A percentile compares a stretch with the other conserved stretches of the same genome.
These are phyloP conservation scores for Campylomormyrus numenius DNA, from an alignment of 2,113 vertebrate species.

Conservation along the genomic window DNA sequence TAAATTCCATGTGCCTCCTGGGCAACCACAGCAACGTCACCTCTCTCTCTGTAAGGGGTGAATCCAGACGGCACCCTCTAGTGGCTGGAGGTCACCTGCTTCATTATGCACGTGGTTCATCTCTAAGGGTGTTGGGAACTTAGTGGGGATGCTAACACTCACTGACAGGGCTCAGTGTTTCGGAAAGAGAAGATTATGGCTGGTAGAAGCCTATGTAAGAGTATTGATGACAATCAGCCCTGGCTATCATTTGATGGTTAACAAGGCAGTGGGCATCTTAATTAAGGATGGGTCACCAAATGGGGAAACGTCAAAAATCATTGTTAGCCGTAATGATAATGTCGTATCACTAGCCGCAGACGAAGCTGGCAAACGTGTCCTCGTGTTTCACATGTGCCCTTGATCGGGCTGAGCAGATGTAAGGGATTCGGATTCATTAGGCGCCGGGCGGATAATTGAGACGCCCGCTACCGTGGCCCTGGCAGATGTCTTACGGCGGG, in stretches of 20 bases:
- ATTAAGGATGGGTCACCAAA: not conserved
- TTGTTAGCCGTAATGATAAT: not conserved
- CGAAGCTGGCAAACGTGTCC: not conserved
- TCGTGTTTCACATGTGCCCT: not conserved
- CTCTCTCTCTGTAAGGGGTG: not conserved
- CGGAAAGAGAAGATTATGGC: not conserved
- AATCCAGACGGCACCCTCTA: not conserved
- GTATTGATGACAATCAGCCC: not conserved
- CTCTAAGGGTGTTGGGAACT: not conserved
- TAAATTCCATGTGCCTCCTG: not conserved
- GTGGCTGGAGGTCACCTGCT: not conserved
- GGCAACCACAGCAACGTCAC: not conserved
- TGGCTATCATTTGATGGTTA: not conserved
- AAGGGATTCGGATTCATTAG: not conserved
- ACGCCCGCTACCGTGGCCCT: not conserved
- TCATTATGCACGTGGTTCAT: not conserved
- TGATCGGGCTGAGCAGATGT: not conserved
- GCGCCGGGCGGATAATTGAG: not conserved
- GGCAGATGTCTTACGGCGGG: not conserved
- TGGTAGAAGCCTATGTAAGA: not conserved
- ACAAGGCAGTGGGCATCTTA: not conserved
- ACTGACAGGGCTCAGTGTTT: not conserved
- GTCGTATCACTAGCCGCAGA: not conserved
- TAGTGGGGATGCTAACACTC: not conserved
- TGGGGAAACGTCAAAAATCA: not conserved